Conservation (phyloP, 2,797 vertebrate species). For the Ctenochaetus hawaiiensis region DNA sequence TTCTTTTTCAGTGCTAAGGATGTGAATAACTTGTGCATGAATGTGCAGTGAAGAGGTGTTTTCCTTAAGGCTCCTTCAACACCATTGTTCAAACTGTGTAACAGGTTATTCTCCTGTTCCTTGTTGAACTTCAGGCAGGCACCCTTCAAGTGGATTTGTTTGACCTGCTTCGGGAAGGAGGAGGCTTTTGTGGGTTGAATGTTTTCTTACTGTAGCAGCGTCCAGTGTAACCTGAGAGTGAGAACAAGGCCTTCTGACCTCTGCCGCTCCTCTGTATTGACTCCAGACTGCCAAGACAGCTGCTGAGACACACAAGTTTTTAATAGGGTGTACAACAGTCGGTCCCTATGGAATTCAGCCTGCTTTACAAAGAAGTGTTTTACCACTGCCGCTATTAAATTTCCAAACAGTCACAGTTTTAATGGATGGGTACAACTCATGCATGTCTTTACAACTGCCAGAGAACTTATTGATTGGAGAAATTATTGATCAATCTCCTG, state of each 20-base stretch:
- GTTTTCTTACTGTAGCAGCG: slow-evolving; percentile 40
- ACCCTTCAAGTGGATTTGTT: slow-evolving; percentile 59
- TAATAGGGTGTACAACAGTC: slow-evolving; percentile 44
- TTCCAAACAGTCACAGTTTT: slow-evolving; percentile 26
- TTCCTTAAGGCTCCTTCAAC: slow-evolving; percentile 14
- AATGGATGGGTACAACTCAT: slow-evolving; percentile 20
- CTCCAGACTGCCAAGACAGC: slow-evolving; percentile 57
- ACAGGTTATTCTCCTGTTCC: slow-evolving; percentile 38
- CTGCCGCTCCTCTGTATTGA: slow-evolving; percentile 48
- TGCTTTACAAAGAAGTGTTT: slow-evolving; percentile 30
- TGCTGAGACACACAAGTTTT: slow-evolving; percentile 54
- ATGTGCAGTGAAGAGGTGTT: slow-evolving; percentile 20
- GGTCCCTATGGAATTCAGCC: slow-evolving; percentile 3
- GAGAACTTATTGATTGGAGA: slow-evolving; percentile 23
- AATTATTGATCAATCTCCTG: slow-evolving; percentile 31
- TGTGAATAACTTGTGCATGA: slow-evolving; percentile 22
- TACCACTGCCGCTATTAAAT: slow-evolving; percentile 33
- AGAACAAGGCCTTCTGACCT: slow-evolving; percentile 51
- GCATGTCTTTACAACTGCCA: slow-evolving; percentile 19
- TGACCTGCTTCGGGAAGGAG: slow-evolving; percentile 55
- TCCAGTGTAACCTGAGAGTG: slow-evolving; percentile 58
- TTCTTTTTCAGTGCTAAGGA: not conserved
- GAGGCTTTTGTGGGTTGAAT: slow-evolving; percentile 52
- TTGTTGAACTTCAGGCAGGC: slow-evolving; percentile 27
- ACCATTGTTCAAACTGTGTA: slow-evolving; percentile 38